phyloP scores from a whole-genome alignment of 2,113 vertebrate species.

The Piaya cayana region DNA sequence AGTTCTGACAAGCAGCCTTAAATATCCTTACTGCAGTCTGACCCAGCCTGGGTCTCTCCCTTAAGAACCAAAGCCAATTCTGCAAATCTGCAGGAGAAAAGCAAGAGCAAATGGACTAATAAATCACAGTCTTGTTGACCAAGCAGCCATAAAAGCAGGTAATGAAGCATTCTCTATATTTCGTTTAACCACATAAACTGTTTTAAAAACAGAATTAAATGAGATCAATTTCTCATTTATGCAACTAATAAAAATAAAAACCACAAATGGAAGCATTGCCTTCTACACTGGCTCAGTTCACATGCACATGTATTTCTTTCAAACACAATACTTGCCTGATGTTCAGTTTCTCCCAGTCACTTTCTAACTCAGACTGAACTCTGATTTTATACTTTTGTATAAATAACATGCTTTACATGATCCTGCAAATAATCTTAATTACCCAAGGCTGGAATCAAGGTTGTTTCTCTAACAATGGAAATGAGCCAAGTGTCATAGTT shows the following conservation, averaged over 20 bases:
- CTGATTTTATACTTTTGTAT: neutral
- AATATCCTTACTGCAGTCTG: neutral
- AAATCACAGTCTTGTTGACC: neutral
- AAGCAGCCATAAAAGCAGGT: neutral
- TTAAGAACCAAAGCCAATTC: neutral
- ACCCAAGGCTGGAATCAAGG: neutral
- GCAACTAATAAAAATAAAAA: neutral
- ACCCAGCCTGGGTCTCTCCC: neutral
- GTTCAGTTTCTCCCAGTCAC: neutral
- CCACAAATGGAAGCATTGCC: neutral
- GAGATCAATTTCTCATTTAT: neutral
- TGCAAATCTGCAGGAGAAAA: neutral
- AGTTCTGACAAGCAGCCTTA: slow-evolving; percentile 3
- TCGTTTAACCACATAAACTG: neutral
- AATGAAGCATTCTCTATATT: neutral
- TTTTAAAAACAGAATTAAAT: neutral
- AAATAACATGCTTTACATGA: neutral
- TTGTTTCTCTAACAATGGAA: neutral
- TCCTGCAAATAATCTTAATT: neutral
- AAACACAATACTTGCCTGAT: neutral
- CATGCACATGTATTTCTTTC: too few species aligned
- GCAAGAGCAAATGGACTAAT: neutral
- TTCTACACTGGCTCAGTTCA: neutral
- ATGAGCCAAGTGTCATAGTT: rapidly evolving
- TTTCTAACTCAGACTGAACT: neutral